Evolutionary conservation across 92 coral and sea anemone species (phyloP).

Genomic region (Pocillopora grandis): DNA sequence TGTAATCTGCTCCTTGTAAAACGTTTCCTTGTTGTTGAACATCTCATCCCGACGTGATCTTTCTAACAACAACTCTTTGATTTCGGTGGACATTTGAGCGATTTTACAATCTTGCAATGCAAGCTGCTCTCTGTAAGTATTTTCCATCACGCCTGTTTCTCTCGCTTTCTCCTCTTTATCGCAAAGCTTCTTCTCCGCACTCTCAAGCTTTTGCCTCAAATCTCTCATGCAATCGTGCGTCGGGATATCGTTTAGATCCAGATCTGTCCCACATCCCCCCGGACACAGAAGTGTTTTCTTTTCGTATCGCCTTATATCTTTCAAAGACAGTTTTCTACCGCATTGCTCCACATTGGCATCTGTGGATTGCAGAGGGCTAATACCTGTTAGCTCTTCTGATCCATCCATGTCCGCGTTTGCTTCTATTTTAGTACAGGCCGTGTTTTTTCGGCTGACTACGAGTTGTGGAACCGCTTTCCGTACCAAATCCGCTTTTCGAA

Average conservation of each 20-base stretch:
- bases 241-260: conserved; percentile 65
- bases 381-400: conserved; percentile 7
- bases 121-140: conserved; percentile 53
- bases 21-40: conserved; percentile 82
- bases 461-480: not conserved
- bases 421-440: conserved; percentile 1
- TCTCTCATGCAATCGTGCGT: conserved; percentile 74
- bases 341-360: conserved; percentile 39
- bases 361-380: conserved; percentile 29
- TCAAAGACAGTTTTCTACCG: conserved; percentile 53
- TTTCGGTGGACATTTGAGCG: conserved; percentile 76
- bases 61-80: conserved; percentile 73
- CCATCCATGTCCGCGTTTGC: conserved; percentile 24
- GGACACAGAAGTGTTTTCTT: conserved; percentile 85
- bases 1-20: conserved; percentile 86
- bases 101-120: conserved; percentile 61
- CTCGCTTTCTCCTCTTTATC: conserved; percentile 25
- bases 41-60: conserved; percentile 86
- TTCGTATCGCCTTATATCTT: conserved; percentile 87
- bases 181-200: conserved; percentile 36
- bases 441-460: not conserved
- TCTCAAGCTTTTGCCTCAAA: conserved; percentile 52
- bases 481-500: not conserved
- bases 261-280: conserved; percentile 77
- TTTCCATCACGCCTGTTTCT: conserved; percentile 68